phyloP scores from a whole-genome alignment of 2,797 vertebrate genomes.

The Chaetodon trifasciatus region DNA sequence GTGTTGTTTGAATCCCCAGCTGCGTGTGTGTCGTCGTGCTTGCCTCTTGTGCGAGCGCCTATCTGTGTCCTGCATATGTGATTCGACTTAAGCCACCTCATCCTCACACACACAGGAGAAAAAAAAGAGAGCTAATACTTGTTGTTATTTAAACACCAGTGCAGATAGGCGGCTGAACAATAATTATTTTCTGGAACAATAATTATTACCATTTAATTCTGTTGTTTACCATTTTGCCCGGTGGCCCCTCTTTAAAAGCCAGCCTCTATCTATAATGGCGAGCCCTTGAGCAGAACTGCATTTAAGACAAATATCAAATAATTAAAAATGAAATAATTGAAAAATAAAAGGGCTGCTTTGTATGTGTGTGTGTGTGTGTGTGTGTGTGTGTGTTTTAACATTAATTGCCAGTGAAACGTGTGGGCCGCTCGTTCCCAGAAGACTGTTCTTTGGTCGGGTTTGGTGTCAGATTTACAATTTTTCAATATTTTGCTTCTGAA shows the following conservation, averaged over 20 bases:
- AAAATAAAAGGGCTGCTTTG: constrained; percentile 69
- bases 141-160: constrained; percentile 84
- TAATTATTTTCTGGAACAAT: constrained; percentile 85
- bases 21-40: not conserved
- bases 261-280: constrained; percentile 74
- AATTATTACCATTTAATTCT: constrained; percentile 84
- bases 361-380: no score
- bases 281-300: constrained; percentile 74
- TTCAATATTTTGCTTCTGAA: constrained; percentile 3
- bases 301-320: constrained; percentile 81
- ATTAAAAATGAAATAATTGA: constrained; percentile 83
- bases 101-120: constrained; percentile 6
- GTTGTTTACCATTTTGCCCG: constrained; percentile 82
- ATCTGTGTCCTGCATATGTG: constrained; percentile 54
- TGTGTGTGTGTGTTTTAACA: constrained; percentile 29
- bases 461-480: constrained; percentile 27
- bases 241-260: constrained; percentile 77
- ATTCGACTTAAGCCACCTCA: constrained; percentile 52
- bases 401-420: constrained; percentile 63
- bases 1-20: constrained; percentile 28
- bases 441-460: constrained; percentile 3
- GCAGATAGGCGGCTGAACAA: constrained; percentile 82
- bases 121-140: constrained; percentile 63
- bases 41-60: constrained; percentile 2
- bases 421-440: constrained; percentile 18